phyloP scores from a whole-genome alignment of 2,888 invertebrate species.

The Poecilobothrus nobilitatus region DNA sequence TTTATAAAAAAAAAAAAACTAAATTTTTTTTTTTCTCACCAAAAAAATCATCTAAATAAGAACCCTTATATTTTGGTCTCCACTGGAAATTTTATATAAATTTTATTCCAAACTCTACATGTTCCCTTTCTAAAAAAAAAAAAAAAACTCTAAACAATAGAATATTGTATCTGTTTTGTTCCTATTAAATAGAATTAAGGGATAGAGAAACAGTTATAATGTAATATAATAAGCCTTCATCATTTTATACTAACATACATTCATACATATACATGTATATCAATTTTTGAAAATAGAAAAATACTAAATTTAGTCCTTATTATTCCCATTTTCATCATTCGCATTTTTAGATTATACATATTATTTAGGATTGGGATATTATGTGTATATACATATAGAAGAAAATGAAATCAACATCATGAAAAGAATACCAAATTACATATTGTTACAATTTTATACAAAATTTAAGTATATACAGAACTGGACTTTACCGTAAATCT shows the following conservation, averaged over 20 bases:
- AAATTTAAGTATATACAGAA: no score
- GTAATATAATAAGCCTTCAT: background rate
- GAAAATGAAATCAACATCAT: background rate
- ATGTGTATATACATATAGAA: no score
- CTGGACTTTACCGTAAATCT: background rate
- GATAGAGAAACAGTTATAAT: background rate
- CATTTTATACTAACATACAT: background rate
- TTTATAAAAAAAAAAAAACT: background rate
- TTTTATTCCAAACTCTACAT: no score
- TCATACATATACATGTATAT: background rate
- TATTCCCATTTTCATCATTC: slow-evolving; percentile 1
- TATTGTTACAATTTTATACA: background rate
- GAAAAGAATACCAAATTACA: background rate
- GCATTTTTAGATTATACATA: background rate
- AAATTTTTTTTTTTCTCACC: no score
- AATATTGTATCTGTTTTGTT: background rate
- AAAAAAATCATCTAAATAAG: no score
- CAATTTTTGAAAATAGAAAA: background rate
- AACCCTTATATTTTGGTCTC: no score
- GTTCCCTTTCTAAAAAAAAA: no score
- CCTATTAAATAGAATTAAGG: background rate
- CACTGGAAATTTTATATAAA: no score
- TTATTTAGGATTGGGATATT: background rate
- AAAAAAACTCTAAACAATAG: no score
- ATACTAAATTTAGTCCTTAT: background rate